These are phyloP conservation scores for Typhlichthys subterraneus DNA, from an alignment of 2,797 vertebrate genomes.

Conservation along the genomic window DNA sequence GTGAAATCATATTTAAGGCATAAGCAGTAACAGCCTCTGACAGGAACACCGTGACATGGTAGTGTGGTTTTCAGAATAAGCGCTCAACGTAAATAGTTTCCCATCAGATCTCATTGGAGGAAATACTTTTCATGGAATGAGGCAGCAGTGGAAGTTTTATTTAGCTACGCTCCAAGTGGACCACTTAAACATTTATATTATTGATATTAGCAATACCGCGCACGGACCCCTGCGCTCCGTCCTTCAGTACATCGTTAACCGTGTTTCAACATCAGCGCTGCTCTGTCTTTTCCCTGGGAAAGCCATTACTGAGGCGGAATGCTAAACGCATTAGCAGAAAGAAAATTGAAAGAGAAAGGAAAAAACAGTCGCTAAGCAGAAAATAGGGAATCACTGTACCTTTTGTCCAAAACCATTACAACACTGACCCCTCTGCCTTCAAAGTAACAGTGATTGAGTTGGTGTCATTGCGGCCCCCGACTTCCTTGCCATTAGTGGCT, in stretches of 20 bases:
- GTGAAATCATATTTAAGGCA: slow-evolving; percentile 67
- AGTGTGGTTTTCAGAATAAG: slow-evolving; percentile 60
- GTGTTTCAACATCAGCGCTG: slow-evolving; percentile 71
- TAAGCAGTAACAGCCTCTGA: slow-evolving; percentile 65
- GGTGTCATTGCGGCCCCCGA: slow-evolving; percentile 72
- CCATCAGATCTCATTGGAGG: slow-evolving; percentile 63
- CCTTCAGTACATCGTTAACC: slow-evolving; percentile 72
- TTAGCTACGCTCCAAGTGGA: slow-evolving; percentile 71
- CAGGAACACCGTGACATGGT: slow-evolving; percentile 66
- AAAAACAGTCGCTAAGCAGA: slow-evolving; percentile 57
- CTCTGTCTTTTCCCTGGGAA: slow-evolving; percentile 69
- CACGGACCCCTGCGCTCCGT: slow-evolving; percentile 59
- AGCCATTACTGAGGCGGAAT: slow-evolving; percentile 71
- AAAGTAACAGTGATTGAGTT: slow-evolving; percentile 78
- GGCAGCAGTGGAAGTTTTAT: slow-evolving; percentile 74
- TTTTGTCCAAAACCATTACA: slow-evolving; percentile 76
- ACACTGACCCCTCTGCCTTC: slow-evolving; percentile 75
- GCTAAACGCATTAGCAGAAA: slow-evolving; percentile 76
- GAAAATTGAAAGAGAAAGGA: neutral
- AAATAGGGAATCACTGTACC: slow-evolving; percentile 68
- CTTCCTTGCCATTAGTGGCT: slow-evolving; percentile 73
- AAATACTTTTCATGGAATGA: slow-evolving; percentile 62
- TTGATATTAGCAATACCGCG: slow-evolving; percentile 75
- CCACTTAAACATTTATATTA: slow-evolving; percentile 76
- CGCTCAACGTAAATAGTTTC: slow-evolving; percentile 64